A percentile compares a stretch with the other conserved stretches of the same genome.
phyloP scores from a whole-genome alignment of 2,888 invertebrate genomes.

The Drosophila anomalata region DNA sequence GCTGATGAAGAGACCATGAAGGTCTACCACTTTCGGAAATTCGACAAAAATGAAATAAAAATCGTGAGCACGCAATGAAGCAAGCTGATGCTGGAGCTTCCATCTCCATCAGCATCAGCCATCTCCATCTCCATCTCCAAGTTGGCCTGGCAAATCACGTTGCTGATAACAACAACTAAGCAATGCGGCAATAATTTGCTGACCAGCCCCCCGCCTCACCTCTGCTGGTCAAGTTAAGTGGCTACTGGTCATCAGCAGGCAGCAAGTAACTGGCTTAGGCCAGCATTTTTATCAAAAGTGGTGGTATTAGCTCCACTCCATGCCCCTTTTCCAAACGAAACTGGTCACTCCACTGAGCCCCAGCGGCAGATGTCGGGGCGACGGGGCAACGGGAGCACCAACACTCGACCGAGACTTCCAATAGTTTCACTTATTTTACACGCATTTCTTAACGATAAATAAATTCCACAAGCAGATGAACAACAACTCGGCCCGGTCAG shows the following conservation, averaged over 20 bases:
- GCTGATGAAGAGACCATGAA: slow-evolving; percentile 62
- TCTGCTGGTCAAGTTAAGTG: slow-evolving; percentile 61
- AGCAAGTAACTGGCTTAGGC: slow-evolving; percentile 70
- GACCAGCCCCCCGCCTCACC: slow-evolving; percentile 31
- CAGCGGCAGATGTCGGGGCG: slow-evolving; percentile 22
- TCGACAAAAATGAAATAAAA: slow-evolving; percentile 59
- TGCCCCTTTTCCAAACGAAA: slow-evolving; percentile 47
- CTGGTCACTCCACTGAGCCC: slow-evolving; percentile 62
- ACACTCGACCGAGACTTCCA: slow-evolving; percentile 47
- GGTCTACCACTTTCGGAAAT: slow-evolving; percentile 81
- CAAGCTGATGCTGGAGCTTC: slow-evolving; percentile 33
- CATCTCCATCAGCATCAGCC: slow-evolving; percentile 8
- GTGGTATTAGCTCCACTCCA: slow-evolving; percentile 66
- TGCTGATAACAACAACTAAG: slow-evolving; percentile 68
- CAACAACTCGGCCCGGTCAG: slow-evolving; percentile 51
- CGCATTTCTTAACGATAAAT: slow-evolving; percentile 77
- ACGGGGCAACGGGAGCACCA: slow-evolving; percentile 33
- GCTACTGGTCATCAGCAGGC: slow-evolving; percentile 80
- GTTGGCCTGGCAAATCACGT: slow-evolving; percentile 69
- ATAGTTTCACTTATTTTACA: slow-evolving; percentile 77
- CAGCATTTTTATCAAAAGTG: slow-evolving; percentile 77
- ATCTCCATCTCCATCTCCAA: slow-evolving; percentile 19
- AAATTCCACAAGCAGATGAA: slow-evolving; percentile 75
- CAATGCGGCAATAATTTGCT: slow-evolving; percentile 71
- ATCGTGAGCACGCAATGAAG: slow-evolving; percentile 58